Evolutionary conservation across 2,888 invertebrate species (phyloP), one percentile per base, ranked within the genome.

Genomic region (Brassicogethes aeneus): DNA sequence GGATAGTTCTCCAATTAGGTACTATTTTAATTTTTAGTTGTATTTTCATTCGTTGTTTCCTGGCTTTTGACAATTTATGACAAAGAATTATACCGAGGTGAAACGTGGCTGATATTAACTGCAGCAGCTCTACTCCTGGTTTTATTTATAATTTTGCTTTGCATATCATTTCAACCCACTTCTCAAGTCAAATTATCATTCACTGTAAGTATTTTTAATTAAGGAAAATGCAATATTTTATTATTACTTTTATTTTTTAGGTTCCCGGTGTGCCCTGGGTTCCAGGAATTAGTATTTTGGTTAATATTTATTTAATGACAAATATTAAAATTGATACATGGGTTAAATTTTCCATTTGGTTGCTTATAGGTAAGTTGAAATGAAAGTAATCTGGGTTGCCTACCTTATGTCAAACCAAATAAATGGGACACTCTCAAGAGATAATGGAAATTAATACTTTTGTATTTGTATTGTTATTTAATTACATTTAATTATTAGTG

Each of bases 281-380:
- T 39, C 92, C 93, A 1, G 81, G 81, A 29, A 54, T 86, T 13
- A 89, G 90, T 58, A 82, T 90, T 47, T 75, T 89, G 50, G 75
- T 86, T 34, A 93, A 93, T 61, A 74, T 89, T 40, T 88, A 89
- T 60, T 70, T 94, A 12, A 90, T 93, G 89, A 73, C 86, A 38
- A 79, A 86, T 62, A 70, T 93, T 47, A 83, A 84, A 45, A 55
- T 65, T 1, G 72, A 77, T 51, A 92, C 92, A 0, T 94, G 93
- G 93, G 70, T 87, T 10, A 71, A 88, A 52, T 86, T 91, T 57
- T 68, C 69, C 3, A 69, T 87, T 33, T 93, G 93, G 93, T 78
- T 91, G 69, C 57, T 65, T 10, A 70, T 89, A 46, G 91, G 91
- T 84, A 66, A 71, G 73, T 61, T 34, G 3, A 23, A 7, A 23